phyloP scores from a whole-genome alignment of 1,140 invertebrate species.

The Hypothenemus hampei region DNA sequence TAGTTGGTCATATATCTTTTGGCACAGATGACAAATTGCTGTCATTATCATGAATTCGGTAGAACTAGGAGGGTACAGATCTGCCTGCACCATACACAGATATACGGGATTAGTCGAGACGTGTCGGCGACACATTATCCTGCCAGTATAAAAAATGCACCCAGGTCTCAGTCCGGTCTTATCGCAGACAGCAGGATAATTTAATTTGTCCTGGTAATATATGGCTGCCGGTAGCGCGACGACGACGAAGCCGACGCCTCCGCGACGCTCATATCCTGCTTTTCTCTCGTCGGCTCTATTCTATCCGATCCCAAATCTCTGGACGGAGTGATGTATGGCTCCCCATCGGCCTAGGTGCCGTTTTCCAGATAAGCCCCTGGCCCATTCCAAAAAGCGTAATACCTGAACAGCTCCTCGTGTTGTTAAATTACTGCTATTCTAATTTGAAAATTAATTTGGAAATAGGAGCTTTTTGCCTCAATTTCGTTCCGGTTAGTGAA shows the following conservation, averaged over 20 bases:
- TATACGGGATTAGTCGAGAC: background rate
- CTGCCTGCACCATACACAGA: too few species aligned
- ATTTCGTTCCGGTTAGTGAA: slow-evolving; percentile 38
- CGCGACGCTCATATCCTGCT: slow-evolving; percentile 38
- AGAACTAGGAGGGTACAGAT: too few species aligned
- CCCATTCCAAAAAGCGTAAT: slow-evolving; percentile 23
- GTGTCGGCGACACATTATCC: background rate
- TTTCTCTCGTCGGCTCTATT: slow-evolving; percentile 37
- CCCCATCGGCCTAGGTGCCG: slow-evolving; percentile 36
- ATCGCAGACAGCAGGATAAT: slow-evolving; percentile 56
- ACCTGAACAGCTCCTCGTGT: too few species aligned
- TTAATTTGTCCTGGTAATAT: slow-evolving; percentile 56
- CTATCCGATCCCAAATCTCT: slow-evolving; percentile 41
- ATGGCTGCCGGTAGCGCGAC: slow-evolving; percentile 37
- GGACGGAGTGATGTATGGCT: slow-evolving; percentile 43
- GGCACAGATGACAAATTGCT: too few species aligned
- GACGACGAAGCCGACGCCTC: slow-evolving; percentile 25
- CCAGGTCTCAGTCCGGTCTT: slow-evolving; percentile 42
- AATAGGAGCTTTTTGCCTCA: too few species aligned
- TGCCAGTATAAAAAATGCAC: slow-evolving; percentile 18
- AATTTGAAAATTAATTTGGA: too few species aligned
- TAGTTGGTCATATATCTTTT: too few species aligned
- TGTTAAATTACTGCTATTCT: too few species aligned
- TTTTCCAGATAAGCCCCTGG: too few species aligned
- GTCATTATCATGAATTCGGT: too few species aligned